phyloP scores from a whole-genome alignment of 2,113 vertebrate genomes.

The Trichomycterus rosablanca region DNA sequence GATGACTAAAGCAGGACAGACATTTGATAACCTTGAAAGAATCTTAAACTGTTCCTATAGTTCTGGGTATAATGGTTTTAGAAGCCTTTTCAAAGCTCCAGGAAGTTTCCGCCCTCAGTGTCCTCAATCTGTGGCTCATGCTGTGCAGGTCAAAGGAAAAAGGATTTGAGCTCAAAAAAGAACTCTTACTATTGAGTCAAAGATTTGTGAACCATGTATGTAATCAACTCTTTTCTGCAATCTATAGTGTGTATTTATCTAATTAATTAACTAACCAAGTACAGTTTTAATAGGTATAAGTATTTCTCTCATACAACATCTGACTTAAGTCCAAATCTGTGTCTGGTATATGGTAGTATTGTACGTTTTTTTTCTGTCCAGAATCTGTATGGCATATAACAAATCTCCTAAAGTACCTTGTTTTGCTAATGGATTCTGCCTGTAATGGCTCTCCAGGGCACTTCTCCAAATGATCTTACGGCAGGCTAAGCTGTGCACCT shows the following conservation, averaged over 20 bases:
- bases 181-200: not conserved
- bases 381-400: not conserved
- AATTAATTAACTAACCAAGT: not conserved
- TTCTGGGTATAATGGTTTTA: not conserved
- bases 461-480: slow-evolving; percentile 57
- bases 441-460: slow-evolving; percentile 43
- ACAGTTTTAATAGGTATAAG: not conserved
- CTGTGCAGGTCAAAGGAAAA: not conserved
- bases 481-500: slow-evolving; percentile 49
- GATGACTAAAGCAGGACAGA: no score
- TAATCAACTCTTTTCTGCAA: not conserved
- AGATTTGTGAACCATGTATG: no score
- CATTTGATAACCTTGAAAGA: no score
- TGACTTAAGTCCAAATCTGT: no score
- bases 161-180: slow-evolving; percentile 18
- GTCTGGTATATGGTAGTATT: no score
- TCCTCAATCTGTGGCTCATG: slow-evolving; percentile 16
- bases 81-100: not conserved
- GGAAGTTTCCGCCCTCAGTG: slow-evolving; percentile 2
- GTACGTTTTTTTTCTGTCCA: no score
- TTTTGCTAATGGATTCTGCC: not conserved
- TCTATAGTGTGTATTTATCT: not conserved
- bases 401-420: not conserved
- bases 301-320: no score
- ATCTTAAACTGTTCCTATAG: not conserved